A percentile compares a stretch with the other conserved stretches of the same genome.
phyloP scores from a whole-genome alignment of 2,888 invertebrate genomes.

The Tiphia femorata region DNA sequence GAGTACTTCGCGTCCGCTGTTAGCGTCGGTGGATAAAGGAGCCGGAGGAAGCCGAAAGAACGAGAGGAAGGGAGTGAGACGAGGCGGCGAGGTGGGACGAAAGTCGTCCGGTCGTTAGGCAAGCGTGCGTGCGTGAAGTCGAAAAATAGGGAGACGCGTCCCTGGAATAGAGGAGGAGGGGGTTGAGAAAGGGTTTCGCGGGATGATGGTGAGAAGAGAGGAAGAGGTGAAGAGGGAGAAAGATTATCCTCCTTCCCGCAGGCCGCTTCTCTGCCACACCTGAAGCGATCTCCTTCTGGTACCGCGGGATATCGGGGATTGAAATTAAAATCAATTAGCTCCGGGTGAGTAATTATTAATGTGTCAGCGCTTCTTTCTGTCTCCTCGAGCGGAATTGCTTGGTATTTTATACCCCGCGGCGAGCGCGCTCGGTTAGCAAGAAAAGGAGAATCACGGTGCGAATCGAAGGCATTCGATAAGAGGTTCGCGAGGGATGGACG shows the following conservation, averaged over 20 bases:
- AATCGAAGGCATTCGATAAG: no score
- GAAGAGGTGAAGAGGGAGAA: neutral
- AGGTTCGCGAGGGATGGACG: neutral
- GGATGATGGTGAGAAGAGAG: no score
- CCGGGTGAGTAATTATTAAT: constrained; percentile 26
- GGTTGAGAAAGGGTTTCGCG: no score
- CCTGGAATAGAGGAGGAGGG: constrained; percentile 19
- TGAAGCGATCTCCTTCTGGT: neutral
- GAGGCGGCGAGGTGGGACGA: constrained; percentile 16
- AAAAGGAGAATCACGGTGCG: no score
- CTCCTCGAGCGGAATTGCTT: neutral
- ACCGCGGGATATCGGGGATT: constrained; percentile 29
- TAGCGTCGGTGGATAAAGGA: constrained; percentile 21
- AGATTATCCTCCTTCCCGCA: neutral
- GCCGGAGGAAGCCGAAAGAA: neutral
- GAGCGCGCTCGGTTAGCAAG: neutral
- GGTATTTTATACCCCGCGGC: neutral
- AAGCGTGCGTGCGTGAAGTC: constrained; percentile 33
- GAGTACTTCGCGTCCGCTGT: constrained; percentile 40
- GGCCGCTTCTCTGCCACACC: no score
- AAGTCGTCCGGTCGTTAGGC: constrained; percentile 18
- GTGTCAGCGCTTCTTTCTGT: constrained; percentile 8
- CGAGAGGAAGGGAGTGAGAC: neutral
- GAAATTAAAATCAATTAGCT: constrained; percentile 50
- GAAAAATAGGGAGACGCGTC: no score